Conservation (phyloP, 2,113 vertebrate species). For the Peromyscus californicus region DNA sequence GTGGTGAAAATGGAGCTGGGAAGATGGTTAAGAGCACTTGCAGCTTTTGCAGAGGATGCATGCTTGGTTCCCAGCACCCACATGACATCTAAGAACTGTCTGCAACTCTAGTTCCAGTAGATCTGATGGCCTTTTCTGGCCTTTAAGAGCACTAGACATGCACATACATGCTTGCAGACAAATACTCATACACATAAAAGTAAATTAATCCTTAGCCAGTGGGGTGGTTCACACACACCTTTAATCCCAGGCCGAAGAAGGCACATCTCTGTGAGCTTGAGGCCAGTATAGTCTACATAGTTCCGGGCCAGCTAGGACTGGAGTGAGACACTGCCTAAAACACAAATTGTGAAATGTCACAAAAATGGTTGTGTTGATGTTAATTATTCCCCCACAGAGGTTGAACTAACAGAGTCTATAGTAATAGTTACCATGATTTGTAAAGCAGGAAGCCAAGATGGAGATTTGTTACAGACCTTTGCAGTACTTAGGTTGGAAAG, state of each 20-base stretch:
- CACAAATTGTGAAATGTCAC: neutral
- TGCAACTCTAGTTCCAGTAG: neutral
- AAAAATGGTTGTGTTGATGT: conserved; percentile 37
- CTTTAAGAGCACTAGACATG: neutral
- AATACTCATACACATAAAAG: neutral
- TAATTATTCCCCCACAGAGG: neutral
- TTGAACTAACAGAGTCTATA: neutral
- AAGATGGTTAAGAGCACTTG: neutral
- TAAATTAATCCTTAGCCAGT: neutral
- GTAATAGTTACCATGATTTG: neutral
- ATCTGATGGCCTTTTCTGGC: neutral
- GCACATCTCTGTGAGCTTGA: neutral
- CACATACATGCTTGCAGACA: neutral
- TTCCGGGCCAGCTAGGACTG: neutral
- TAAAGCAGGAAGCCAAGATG: neutral
- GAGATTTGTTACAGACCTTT: conserved; percentile 31
- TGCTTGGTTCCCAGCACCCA: neutral
- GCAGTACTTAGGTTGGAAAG: conserved; percentile 25
- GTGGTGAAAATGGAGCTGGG: neutral
- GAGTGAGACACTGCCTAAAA: neutral
- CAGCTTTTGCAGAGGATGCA: neutral
- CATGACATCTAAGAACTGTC: neutral
- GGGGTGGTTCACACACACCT: neutral
- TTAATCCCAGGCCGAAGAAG: neutral
- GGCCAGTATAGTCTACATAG: neutral